These are phyloP conservation scores for Lipophrys pholis DNA, from an alignment of 2,113 vertebrate genomes.

Conservation along the genomic window DNA sequence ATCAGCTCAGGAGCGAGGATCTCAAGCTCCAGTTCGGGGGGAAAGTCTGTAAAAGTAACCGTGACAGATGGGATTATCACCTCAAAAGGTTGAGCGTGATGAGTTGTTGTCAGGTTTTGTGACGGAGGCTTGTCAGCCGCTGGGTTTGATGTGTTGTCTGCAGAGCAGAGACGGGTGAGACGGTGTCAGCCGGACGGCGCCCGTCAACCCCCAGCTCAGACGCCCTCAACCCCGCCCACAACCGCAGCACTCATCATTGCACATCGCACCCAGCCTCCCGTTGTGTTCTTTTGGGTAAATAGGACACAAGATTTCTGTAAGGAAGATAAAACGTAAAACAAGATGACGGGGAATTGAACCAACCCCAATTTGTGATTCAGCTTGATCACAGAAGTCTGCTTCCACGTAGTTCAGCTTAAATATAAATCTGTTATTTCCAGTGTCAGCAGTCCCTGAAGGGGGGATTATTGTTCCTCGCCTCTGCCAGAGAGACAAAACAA, in stretches of 20 bases:
- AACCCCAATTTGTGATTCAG: conserved; percentile 32
- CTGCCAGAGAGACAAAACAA: conserved; percentile 60
- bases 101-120: conserved; percentile 49
- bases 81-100: conserved; percentile 44
- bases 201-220: not conserved
- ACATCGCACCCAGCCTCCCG: not conserved
- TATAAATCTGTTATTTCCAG: conserved; percentile 54
- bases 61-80: conserved; percentile 48
- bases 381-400: conserved; percentile 40
- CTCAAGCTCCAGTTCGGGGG: not conserved
- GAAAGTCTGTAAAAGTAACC: not conserved
- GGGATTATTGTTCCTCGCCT: conserved; percentile 44
- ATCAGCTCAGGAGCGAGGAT: conserved; percentile 4
- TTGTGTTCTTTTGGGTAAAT: conserved; percentile 22
- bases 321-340: not conserved
- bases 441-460: conserved; percentile 60
- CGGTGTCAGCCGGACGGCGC: no score
- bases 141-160: conserved; percentile 20
- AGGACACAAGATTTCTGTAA: conserved; percentile 34
- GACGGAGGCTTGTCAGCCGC: conserved; percentile 41
- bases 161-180: conserved; percentile 12
- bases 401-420: conserved; percentile 40
- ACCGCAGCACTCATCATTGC: not conserved
- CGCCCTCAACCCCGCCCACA: not conserved
- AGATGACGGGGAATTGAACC: conserved; percentile 8